Evolutionary conservation across 2,113 vertebrate genomes (phyloP), one percentile per base, ranked within the genome.

Genomic region (Ifrita kowaldi): DNA sequence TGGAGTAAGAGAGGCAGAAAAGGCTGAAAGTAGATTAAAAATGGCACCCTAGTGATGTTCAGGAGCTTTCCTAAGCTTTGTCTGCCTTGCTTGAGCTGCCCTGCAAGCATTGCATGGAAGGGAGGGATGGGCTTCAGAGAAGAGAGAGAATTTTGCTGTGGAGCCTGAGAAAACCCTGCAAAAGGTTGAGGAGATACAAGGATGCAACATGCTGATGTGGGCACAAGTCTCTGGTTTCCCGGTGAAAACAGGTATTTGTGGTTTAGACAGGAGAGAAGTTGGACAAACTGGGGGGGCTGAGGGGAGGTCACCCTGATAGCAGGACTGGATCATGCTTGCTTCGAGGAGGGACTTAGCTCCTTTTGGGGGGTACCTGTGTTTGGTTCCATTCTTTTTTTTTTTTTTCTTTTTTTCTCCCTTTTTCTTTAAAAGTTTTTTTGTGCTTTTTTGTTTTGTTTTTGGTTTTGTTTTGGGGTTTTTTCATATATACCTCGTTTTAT

Each of bases 321-420:
- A 22, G 21, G 26, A 46, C 13, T 30, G 22, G 21, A 71, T 30
- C 12, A 8, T 0, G 0, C 13, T 4, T 24, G 10, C 8, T 53
- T 30, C 2, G 3, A 44, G 9, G 10, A 78, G 2, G 11, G 5
- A 11, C 4, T 0, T 0, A 12, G 27, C 7, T 41, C 12, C 12
- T 65, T 46, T 23, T 7, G 3, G 1, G 4, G 1, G 14, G 5
- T 57, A 47, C 12, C 7, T 63, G 55, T 35, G 27, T 49, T 55
- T 13, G 2, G 20, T 28, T 39, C 63, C 1, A 9, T 42, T 23
- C 1, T 10, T 9, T 26, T 20, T 59, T 9, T 16, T 3, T 5
- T 14, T 5, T 28, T 3, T 53, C 11, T 44, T 26, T 20, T 12
- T 1, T 7, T 7, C 5, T 35, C 16, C 10, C 9, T 13, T 8